Evolutionary conservation across 2,113 vertebrate genomes (phyloP).

Genomic region (Lasiurus borealis): DNA sequence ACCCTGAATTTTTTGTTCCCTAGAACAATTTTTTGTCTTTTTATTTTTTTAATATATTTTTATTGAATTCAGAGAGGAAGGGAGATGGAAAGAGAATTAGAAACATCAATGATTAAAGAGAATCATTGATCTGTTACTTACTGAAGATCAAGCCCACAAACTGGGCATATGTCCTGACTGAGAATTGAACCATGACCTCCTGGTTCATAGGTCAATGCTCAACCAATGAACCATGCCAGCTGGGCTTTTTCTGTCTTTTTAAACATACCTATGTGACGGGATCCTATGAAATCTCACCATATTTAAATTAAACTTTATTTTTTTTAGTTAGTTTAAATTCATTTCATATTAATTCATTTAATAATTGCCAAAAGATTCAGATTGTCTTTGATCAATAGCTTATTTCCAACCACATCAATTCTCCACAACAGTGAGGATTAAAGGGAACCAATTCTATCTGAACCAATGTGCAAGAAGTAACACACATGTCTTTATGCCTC

Average conservation of each 20-base stretch:
- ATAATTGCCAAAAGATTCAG: constrained; percentile 42
- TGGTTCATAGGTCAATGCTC: no score
- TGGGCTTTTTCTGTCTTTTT: constrained; percentile 5
- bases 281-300: constrained; percentile 9
- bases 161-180: no score
- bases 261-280: not conserved
- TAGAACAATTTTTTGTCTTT: not conserved
- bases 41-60: not conserved
- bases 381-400: constrained; percentile 48
- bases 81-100: no score
- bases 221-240: no score
- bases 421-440: not conserved
- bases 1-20: not conserved
- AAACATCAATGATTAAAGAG: no score
- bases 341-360: constrained; percentile 42
- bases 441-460: not conserved
- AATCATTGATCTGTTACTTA: no score
- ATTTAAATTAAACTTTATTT: constrained; percentile 44
- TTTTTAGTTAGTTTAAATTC: not conserved
- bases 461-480: not conserved
- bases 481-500: not conserved
- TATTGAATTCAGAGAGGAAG: not conserved
- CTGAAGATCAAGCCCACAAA: no score
- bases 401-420: constrained; percentile 1
- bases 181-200: no score